Conservation (phyloP, 2,888 invertebrate genomes). For the Pseudococcus viburni region DNA sequence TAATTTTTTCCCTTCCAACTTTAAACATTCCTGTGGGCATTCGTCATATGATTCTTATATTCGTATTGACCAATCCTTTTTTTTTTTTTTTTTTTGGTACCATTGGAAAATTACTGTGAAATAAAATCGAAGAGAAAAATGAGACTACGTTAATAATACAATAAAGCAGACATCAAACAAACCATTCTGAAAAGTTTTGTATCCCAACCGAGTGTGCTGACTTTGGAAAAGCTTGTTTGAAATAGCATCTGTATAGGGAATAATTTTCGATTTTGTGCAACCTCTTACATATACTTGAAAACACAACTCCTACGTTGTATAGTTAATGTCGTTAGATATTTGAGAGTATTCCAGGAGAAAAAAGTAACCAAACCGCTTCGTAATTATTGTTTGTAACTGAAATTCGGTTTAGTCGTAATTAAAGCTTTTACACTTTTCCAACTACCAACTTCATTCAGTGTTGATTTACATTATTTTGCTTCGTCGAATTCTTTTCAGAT, state of each 20-base stretch:
- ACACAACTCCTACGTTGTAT: background rate
- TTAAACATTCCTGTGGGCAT: background rate
- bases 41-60: background rate
- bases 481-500: slow-evolving; percentile 3
- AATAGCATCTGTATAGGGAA: background rate
- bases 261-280: slow-evolving; percentile 4
- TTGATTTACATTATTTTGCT: slow-evolving; percentile 20
- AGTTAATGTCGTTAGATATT: slow-evolving; percentile 15
- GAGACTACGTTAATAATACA: background rate
- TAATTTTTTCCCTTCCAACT: background rate
- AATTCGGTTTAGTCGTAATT: slow-evolving; percentile 25
- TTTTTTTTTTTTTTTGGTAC: background rate
- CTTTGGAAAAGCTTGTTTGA: background rate
- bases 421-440: slow-evolving; percentile 32
- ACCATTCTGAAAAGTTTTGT: background rate
- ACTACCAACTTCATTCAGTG: slow-evolving; percentile 1
- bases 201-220: background rate
- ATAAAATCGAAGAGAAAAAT: background rate
- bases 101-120: background rate
- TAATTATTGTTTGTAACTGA: background rate
- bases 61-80: background rate
- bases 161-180: slow-evolving; percentile 1
- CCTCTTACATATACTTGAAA: background rate
- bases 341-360: background rate
- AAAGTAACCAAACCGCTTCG: slow-evolving; percentile 16